Percentiles rank a stretch among this genome's conserved stretches.
Evolutionary conservation across 2,888 invertebrate genomes (phyloP).

Genomic region (Erynnis tages): DNA sequence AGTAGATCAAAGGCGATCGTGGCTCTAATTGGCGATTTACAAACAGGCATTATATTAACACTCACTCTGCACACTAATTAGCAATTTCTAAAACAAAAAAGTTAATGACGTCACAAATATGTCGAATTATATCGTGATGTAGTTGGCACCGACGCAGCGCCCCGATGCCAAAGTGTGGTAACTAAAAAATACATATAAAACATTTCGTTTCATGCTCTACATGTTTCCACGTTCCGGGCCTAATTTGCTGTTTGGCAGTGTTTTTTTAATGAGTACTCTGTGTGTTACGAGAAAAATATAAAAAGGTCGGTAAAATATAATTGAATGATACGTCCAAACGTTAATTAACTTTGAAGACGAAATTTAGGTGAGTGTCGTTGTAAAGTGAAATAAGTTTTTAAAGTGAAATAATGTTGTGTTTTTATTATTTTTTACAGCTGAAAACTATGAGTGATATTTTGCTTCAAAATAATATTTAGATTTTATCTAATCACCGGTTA

Average conservation of each 20-base stretch:
- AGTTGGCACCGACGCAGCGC: conserved; percentile 38
- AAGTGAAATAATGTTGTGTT: neutral
- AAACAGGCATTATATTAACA: too few species aligned
- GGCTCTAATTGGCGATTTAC: too few species aligned
- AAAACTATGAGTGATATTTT: too few species aligned
- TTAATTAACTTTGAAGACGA: conserved; percentile 11
- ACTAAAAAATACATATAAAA: conserved; percentile 34
- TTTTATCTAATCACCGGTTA: too few species aligned
- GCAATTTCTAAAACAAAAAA: neutral
- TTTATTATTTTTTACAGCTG: neutral
- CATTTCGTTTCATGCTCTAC: conserved; percentile 24
- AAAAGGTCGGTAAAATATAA: neutral
- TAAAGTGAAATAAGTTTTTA: too few species aligned
- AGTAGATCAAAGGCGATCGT: too few species aligned
- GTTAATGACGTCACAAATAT: conserved; percentile 6
- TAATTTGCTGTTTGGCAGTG: conserved; percentile 27
- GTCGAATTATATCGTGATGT: conserved; percentile 36
- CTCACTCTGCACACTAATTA: too few species aligned
- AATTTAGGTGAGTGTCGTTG: neutral
- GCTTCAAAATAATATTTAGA: too few species aligned
- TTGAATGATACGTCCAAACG: neutral
- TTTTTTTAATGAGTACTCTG: conserved; percentile 25
- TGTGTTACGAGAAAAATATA: conserved; percentile 15
- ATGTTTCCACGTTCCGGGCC: conserved; percentile 17
- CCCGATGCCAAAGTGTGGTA: conserved; percentile 40